Percentiles rank a stretch among this genome's conserved stretches.
Conservation (phyloP, 2,888 invertebrate species). For the Cremastinae sp. region DNA sequence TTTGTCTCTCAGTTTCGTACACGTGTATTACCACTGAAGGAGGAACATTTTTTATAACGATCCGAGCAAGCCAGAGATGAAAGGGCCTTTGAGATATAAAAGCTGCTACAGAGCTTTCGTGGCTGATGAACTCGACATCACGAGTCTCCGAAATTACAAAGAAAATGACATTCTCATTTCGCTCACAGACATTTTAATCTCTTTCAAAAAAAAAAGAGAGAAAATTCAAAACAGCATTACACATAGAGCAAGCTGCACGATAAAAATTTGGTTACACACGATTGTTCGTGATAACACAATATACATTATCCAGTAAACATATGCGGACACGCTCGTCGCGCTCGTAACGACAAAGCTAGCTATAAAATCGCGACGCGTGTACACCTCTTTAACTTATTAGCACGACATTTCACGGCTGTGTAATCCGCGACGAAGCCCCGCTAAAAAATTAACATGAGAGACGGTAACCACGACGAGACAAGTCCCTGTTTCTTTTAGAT, state of each 20-base stretch:
- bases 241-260: neutral
- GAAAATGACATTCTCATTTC: too few species aligned
- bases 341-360: neutral
- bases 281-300: neutral
- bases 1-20: constrained; percentile 1
- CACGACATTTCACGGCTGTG: constrained; percentile 5
- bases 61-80: too few species aligned
- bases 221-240: neutral
- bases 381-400: neutral
- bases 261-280: neutral
- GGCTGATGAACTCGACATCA: too few species aligned
- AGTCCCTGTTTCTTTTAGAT: too few species aligned
- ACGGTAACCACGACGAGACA: neutral
- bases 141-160: too few species aligned
- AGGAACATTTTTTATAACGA: constrained; percentile 10
- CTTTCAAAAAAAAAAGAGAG: too few species aligned
- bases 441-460: neutral
- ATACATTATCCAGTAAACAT: neutral
- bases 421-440: constrained; percentile 6
- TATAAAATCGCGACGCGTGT: too few species aligned
- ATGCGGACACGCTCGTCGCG: neutral
- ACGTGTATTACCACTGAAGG: neutral
- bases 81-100: too few species aligned
- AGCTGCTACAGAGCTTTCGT: too few species aligned
- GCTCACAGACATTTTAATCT: too few species aligned